Base-by-base conservation (phyloP, 2,113 vertebrate species). In the Salminus brasiliensis region DNA sequence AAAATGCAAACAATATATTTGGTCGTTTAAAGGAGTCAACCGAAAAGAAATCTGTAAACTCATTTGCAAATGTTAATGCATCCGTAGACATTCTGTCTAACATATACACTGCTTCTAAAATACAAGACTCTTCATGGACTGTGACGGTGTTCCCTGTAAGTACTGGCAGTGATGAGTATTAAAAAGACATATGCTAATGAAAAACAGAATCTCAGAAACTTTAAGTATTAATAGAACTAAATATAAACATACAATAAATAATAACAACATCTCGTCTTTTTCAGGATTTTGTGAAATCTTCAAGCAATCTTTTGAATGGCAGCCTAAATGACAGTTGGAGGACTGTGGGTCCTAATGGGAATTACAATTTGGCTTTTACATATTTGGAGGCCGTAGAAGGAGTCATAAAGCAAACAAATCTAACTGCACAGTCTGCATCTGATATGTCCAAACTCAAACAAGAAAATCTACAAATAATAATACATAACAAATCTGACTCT, bases 221-320 rank as follows among this genome's bases (percentile, higher is more conserved):
- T n/a, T n/a, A n/a, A n/a, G n/a, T n/a, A n/a, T n/a, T n/a, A n/a
- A 15, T 1, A 36, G 34, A 15, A 15, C 43, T 45, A 45, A 45
- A 2, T 1, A 2, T 45, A 15, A 6, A 45, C 12, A 49, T n/a
- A n/a, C n/a, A n/a, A n/a, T n/a, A n/a, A n/a, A 21, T 30, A 0
- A 23, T 65, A 10, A 12, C 52, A 29, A 23, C n/a, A 49, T n/a
- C 70, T 10, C 85, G 81, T 68, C 45, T 39, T 16, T 92, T 94
- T 16, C 87, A 98, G 97, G 4, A 93, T 21, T 65, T 96, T 55
- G 82, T 97, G n/a, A 72, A 41, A 0, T 91, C 91, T 21, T 89
- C 94, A 72, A 81, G 81, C 65, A 88, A 93, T 81, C 70, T 95
- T 13, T 15, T 92, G 60, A 75, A 91, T 0, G 0, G 2, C 0